These are phyloP conservation scores for Dryas iulia DNA, from an alignment of 1,140 invertebrate species.

Conservation along the genomic window DNA sequence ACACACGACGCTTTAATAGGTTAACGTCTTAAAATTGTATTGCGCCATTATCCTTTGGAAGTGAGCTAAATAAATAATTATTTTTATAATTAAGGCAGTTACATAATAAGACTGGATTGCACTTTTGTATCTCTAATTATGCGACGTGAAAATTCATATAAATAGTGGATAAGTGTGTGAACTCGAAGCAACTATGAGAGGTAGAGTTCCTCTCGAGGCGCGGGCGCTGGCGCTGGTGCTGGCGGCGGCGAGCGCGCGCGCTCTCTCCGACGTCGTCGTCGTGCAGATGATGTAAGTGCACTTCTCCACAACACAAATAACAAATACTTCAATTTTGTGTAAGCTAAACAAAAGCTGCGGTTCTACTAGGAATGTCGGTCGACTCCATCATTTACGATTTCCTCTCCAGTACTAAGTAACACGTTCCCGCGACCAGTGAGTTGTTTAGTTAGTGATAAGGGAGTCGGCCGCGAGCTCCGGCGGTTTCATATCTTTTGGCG, in stretches of 20 bases:
- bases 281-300: slow-evolving; percentile 41
- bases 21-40: neutral
- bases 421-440: neutral
- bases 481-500: slow-evolving; percentile 13
- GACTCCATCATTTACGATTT: neutral
- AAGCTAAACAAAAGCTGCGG: slow-evolving; percentile 20
- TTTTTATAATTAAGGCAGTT: neutral
- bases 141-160: neutral
- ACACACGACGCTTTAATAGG: neutral
- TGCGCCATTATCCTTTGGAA: too few species aligned
- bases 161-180: neutral
- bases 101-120: neutral
- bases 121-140: neutral
- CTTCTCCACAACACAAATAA: too few species aligned
- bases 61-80: neutral
- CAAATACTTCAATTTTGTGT: too few species aligned
- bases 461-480: neutral
- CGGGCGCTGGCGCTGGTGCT: neutral
- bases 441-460: slow-evolving; percentile 7
- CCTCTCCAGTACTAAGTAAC: neutral
- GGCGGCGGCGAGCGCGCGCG: slow-evolving; percentile 17
- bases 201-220: neutral
- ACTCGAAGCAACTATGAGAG: neutral
- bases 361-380: neutral
- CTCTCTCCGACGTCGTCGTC: slow-evolving; percentile 30